A percentile compares a stretch with the other conserved stretches of the same genome.
Evolutionary conservation across 2,888 invertebrate species (phyloP).

Genomic region (Dinocampus coccinellae): DNA sequence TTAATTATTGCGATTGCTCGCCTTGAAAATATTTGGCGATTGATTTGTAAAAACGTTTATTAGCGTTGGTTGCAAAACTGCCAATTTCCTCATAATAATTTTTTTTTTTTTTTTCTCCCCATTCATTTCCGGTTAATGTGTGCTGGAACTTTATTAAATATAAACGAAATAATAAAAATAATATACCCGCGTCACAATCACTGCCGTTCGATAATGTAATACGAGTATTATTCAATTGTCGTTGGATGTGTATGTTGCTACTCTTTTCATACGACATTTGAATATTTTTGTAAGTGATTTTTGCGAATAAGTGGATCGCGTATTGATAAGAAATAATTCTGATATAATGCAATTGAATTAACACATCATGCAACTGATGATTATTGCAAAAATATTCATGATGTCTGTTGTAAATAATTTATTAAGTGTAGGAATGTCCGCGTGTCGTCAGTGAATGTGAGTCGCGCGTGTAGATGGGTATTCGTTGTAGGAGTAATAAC

Average conservation of each 20-base stretch:
- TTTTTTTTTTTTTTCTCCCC: background rate
- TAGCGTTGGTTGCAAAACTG: conserved; percentile 15
- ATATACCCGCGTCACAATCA: conserved; percentile 46
- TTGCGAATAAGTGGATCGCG: background rate
- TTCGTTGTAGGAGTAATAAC: conserved; percentile 15
- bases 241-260: background rate
- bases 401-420: conserved; percentile 59
- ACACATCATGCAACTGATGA: background rate
- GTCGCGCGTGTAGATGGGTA: conserved; percentile 32
- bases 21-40: background rate
- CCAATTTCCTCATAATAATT: conserved; percentile 32
- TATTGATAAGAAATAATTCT: background rate
- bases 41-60: background rate
- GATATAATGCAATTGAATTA: background rate
- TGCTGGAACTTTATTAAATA: background rate
- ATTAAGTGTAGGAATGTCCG: conserved; percentile 56
- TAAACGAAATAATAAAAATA: background rate
- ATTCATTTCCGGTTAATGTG: conserved; percentile 2
- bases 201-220: conserved; percentile 49
- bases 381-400: conserved; percentile 4
- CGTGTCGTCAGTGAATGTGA: conserved; percentile 49
- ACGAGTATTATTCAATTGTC: conserved; percentile 15
- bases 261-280: conserved; percentile 46
- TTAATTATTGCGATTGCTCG: conserved; percentile 10
- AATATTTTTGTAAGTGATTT: conserved; percentile 51